Evolutionary conservation across 1,140 invertebrate species (phyloP), one percentile per base, ranked within the genome.

Genomic region (Anagrus nilaparvatae): DNA sequence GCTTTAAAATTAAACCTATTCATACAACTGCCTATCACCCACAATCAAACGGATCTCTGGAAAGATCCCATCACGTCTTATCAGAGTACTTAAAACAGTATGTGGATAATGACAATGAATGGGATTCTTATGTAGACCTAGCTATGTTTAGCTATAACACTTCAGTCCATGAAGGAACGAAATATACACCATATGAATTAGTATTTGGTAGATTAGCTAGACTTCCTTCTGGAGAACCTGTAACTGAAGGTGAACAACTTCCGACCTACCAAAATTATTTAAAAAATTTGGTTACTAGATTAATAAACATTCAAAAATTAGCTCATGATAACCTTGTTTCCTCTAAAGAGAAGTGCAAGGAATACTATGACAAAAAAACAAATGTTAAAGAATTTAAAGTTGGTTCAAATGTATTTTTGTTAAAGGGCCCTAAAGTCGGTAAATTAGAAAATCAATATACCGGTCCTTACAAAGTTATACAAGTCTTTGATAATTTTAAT

Each of bases 21-120:
- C 3, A 13, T 0, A 42, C 40, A 2, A 41, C 39, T 1, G 39
- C 44, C 2, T 46, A 34, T n/a, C 23, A 29, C 3, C 39, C 44
- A 1, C 37, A 39, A 35, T n/a, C 24, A 0, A 47, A 47, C 17
- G 34, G 45, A 5, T 38, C 28, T 0, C 3, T 41, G 5, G 35
- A 47, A 40, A 28, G 40, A 24, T 43, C 36, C 1, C 40, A 40
- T 23, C 20, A 34, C 5, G 32, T 23, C 3, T 21, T 46, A 18
- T 24, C 4, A 1, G 33, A 46, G 28, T 41, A 41, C n/a, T 25
- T 47, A 10, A 20, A 6, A 8, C 12, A 5, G 9, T 41, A 27
- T 12, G 24, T 27, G 5, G 14, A 24, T 9, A 13, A 14, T 9
- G 25, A n/a, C 25, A 25, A 25, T 9, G 16, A 39, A 6, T 39